phyloP scores from a whole-genome alignment of 1,140 invertebrate genomes.

The Oscheius sp. region DNA sequence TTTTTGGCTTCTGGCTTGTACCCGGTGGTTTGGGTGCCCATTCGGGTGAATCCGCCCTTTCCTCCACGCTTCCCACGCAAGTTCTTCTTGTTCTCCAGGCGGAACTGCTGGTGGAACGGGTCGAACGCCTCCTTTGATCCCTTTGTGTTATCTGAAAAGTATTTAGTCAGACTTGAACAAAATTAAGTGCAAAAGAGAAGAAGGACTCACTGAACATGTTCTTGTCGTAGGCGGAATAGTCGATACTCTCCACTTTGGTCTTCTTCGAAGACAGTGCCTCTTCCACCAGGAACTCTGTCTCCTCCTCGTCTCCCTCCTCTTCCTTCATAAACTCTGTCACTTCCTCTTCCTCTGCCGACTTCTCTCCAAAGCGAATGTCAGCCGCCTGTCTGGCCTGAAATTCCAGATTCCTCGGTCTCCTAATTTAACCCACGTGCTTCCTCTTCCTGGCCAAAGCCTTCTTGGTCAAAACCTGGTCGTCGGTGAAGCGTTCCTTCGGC shows the following conservation, averaged over 20 bases:
- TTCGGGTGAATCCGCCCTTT: not conserved
- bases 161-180: not conserved
- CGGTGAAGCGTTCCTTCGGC: not conserved
- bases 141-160: not conserved
- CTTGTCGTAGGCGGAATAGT: not conserved
- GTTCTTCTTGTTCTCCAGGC: not conserved
- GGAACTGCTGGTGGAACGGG: not conserved
- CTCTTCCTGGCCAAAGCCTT: constrained; percentile 17
- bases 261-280: too few relatives aligned
- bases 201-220: not conserved
- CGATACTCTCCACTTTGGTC: not conserved
- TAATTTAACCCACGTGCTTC: not conserved
- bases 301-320: not conserved
- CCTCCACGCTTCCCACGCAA: not conserved
- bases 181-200: not conserved
- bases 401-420: not conserved
- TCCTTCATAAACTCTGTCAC: constrained; percentile 2
- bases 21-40: not conserved
- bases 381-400: not conserved
- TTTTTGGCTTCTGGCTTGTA: not conserved
- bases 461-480: constrained; percentile 7
- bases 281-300: not conserved
- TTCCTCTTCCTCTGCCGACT: constrained; percentile 8
- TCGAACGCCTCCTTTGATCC: not conserved
- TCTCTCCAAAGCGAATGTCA: not conserved